Percentiles rank a stretch among this genome's conserved stretches.
Evolutionary conservation across 1,140 invertebrate species (phyloP).

Genomic region (Mamestra configurata): DNA sequence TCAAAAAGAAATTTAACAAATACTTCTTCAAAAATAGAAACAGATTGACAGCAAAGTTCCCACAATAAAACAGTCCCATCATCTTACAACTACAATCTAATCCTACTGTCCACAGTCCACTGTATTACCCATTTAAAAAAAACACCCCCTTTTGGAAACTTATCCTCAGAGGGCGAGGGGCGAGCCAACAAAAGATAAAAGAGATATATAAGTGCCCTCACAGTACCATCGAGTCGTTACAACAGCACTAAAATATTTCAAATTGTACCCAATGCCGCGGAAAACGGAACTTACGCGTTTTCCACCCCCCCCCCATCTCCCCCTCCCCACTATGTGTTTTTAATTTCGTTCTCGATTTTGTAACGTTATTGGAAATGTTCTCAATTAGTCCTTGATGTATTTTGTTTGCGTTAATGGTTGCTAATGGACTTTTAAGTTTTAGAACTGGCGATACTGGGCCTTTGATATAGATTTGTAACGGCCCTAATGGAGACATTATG

Average conservation of each 20-base stretch:
- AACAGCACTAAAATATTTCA: conserved; percentile 87
- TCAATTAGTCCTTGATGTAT: conserved; percentile 43
- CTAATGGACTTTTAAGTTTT: conserved; percentile 7
- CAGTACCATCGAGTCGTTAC: conserved; percentile 86
- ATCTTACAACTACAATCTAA: conserved; percentile 40
- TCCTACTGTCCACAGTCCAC: conserved; percentile 30
- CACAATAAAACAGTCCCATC: conserved; percentile 17
- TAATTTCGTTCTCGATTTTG: conserved; percentile 55
- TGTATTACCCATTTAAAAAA: conserved; percentile 44
- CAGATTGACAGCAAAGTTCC: background rate
- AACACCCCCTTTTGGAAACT: conserved; percentile 40
- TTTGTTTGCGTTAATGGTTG: conserved; percentile 20
- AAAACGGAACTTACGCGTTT: conserved; percentile 86
- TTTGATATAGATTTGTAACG: background rate
- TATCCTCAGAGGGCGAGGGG: conserved; percentile 52
- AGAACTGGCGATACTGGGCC: background rate
- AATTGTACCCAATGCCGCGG: conserved; percentile 84
- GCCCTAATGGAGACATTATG: background rate
- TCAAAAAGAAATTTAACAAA: background rate
- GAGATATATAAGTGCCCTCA: conserved; percentile 87
- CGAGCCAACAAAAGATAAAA: conserved; percentile 86
- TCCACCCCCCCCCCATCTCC: conserved; percentile 59
- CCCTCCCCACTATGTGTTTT: conserved; percentile 60
- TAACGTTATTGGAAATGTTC: conserved; percentile 41
- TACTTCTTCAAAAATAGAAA: background rate